phyloP scores from a whole-genome alignment of 1,140 invertebrate genomes.

The Chionoecetes opilio region DNA sequence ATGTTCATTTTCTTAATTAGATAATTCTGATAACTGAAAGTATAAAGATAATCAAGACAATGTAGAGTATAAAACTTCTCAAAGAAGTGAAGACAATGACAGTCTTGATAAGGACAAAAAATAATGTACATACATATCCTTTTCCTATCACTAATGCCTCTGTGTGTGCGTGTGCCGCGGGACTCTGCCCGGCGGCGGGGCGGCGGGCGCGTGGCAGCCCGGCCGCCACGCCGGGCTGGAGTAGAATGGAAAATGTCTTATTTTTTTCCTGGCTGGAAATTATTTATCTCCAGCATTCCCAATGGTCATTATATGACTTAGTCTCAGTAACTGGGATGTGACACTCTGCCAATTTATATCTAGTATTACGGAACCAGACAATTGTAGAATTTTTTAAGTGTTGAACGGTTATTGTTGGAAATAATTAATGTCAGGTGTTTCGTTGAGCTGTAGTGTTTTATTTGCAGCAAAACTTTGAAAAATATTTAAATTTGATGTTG shows the following conservation, averaged over 20 bases:
- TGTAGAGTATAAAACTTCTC: background rate
- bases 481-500: background rate
- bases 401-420: background rate
- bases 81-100: background rate
- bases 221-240: background rate
- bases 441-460: background rate
- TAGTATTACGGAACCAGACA: background rate
- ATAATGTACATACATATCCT: background rate
- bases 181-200: background rate
- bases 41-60: background rate
- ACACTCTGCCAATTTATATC: constrained; percentile 29
- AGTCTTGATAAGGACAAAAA: background rate
- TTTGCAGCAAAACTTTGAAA: background rate
- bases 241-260: background rate
- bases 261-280: background rate
- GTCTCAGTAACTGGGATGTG: constrained; percentile 18
- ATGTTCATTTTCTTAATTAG: background rate
- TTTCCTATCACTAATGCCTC: background rate
- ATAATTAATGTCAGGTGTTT: background rate
- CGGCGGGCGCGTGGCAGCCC: background rate
- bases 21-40: background rate
- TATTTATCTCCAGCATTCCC: background rate
- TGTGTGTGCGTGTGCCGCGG: background rate
- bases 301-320: constrained; percentile 21
- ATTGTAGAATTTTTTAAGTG: background rate